These are phyloP conservation scores for Reticulitermes speratus DNA, from an alignment of 1,140 invertebrate genomes.

Conservation along the genomic window DNA sequence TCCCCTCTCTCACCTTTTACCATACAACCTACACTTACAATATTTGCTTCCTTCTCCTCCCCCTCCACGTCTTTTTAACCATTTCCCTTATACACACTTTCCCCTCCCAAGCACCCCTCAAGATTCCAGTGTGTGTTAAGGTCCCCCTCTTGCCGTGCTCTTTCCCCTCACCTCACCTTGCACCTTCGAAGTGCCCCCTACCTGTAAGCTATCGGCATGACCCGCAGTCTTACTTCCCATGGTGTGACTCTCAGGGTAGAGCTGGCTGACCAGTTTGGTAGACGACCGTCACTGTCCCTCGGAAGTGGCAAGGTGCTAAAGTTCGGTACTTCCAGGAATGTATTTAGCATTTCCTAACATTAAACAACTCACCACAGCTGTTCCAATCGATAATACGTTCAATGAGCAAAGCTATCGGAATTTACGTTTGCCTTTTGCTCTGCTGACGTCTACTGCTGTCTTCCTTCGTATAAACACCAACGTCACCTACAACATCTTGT, in stretches of 20 bases:
- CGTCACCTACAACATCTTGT: too few species aligned
- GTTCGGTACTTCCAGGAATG: too few species aligned
- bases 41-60: slow-evolving; percentile 15
- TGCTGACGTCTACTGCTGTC: too few species aligned
- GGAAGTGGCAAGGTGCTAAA: too few species aligned
- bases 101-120: neutral
- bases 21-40: slow-evolving; percentile 11
- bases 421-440: too few species aligned
- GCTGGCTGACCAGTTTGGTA: neutral
- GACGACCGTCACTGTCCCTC: too few species aligned
- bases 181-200: slow-evolving; percentile 3
- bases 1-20: neutral
- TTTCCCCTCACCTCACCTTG: neutral
- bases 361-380: too few species aligned
- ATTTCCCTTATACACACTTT: neutral
- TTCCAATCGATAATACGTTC: too few species aligned
- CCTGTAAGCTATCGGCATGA: neutral
- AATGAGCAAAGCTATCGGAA: too few species aligned
- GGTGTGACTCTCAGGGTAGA: neutral
- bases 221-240: neutral
- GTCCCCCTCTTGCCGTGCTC: neutral
- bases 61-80: slow-evolving; percentile 6
- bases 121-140: neutral
- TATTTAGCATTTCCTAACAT: too few species aligned
- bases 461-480: too few species aligned